Evolutionary conservation across 2,113 vertebrate genomes (phyloP), one percentile per base, ranked within the genome.

Genomic region (Pristiophorus japonicus): DNA sequence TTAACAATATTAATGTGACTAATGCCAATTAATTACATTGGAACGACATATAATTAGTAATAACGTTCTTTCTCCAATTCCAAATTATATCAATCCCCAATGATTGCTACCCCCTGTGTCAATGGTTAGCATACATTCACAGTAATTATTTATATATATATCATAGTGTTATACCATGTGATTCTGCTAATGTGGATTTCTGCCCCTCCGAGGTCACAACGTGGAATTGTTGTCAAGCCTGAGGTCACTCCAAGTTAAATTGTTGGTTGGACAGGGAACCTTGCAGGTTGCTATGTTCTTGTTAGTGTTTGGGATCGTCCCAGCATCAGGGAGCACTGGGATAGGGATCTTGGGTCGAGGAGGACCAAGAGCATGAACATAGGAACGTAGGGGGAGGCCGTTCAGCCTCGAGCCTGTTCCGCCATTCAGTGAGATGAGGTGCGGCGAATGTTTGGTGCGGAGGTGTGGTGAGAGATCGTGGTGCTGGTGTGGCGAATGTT

Each of bases 21-120:
- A 92, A 92, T 20, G 14, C 59, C 62, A 65, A 92, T 92, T 63
- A 63, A 92, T 92, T 63, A 92, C 88, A 65, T 63, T 62, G 51
- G 30, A 91, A 91, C 38, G 55, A 62, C 62, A n/a, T 91, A 18
- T 34, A 91, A 92, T 92, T 62, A 63, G 6, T 63, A 38, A 63
- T 92, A 92, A 81, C 16, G 34, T 6, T 7, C n/a, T 63, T 92
- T 92, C 38, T 92, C 59, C 59, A 92, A 63, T 65, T 22, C 16
- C 59, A 59, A 91, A 92, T 92, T 38, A 92, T n/a, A 20, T 62
- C 88, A 63, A 88, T 65, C 34, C 88, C 30, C 88, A 62, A 16
- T 65, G 88, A 63, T 59, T 91, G 55, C 55, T n/a, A 91, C 14
- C 51, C 63, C 55, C 16, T 90, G 47, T 62, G 55, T 62, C 11